These are phyloP conservation scores for Alcedo atthis DNA, from an alignment of 2,797 vertebrate genomes.

Conservation along the genomic window DNA sequence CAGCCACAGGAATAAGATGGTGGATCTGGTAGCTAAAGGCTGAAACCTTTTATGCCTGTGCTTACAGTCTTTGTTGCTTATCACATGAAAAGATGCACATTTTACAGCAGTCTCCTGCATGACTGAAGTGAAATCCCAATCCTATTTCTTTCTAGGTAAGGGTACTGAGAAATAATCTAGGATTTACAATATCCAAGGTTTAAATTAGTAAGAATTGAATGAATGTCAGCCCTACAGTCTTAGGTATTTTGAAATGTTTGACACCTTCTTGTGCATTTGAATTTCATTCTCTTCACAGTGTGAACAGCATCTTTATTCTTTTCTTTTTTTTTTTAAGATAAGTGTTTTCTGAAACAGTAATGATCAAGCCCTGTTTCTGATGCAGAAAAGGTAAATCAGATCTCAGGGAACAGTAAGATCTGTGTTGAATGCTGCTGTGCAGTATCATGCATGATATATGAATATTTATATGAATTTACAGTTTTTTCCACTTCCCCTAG, in stretches of 20 bases:
- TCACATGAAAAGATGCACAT: background rate
- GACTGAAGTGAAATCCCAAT: slow-evolving; percentile 10
- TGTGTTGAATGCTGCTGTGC: background rate
- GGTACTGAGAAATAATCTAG: slow-evolving; percentile 14
- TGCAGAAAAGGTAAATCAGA: slow-evolving; percentile 1
- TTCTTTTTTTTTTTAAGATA: background rate
- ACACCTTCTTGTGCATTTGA: background rate
- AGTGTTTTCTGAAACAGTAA: background rate
- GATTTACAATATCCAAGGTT: slow-evolving; percentile 18
- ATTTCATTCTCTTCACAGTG: background rate
- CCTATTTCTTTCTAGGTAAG: background rate
- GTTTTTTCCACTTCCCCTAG: background rate
- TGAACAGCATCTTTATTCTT: background rate
- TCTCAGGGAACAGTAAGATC: background rate
- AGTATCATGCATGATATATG: background rate
- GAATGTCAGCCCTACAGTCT: background rate
- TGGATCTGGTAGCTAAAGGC: background rate
- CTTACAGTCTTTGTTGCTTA: slow-evolving; percentile 48
- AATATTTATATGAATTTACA: background rate
- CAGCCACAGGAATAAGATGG: background rate
- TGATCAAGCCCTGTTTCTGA: background rate
- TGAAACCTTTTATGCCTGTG: slow-evolving; percentile 18
- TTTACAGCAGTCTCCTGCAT: background rate
- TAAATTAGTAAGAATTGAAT: slow-evolving; percentile 15
- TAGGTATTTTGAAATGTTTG: slow-evolving; percentile 11